These are phyloP conservation scores for Epinephelus coioides DNA, from an alignment of 2,797 vertebrate species.

Conservation along the genomic window DNA sequence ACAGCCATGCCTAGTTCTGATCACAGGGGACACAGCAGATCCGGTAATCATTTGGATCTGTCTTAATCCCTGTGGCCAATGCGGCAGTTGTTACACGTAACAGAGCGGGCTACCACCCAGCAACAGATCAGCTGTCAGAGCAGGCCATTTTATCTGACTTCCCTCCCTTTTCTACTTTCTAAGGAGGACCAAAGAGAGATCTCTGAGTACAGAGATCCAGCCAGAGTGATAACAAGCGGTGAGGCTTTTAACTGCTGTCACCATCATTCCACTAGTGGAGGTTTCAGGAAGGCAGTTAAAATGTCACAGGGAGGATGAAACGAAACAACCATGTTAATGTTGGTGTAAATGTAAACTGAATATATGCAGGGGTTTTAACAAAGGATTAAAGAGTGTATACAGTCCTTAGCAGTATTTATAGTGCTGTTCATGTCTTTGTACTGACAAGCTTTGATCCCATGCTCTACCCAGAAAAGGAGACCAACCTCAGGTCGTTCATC, in stretches of 20 bases:
- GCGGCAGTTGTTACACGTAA: conserved; percentile 68
- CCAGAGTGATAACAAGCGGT: conserved; percentile 69
- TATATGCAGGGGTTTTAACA: conserved; percentile 33
- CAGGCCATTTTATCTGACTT: conserved; percentile 73
- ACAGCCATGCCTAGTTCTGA: conserved; percentile 50
- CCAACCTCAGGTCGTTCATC: conserved; percentile 94
- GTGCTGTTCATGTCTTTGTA: background rate
- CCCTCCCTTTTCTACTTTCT: conserved; percentile 67
- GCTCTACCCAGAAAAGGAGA: conserved; percentile 93
- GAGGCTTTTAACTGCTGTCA: conserved; percentile 74
- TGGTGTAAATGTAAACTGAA: conserved; percentile 35
- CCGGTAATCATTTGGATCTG: conserved; percentile 71
- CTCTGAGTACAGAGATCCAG: conserved; percentile 71
- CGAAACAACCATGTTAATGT: conserved; percentile 51
- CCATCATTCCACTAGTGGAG: conserved; percentile 56
- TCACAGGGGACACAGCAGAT: conserved; percentile 61
- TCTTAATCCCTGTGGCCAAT: conserved; percentile 67
- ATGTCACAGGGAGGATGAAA: conserved; percentile 60
- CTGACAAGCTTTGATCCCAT: conserved; percentile 48
- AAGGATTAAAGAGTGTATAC: conserved; percentile 4
- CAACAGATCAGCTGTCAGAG: conserved; percentile 78
- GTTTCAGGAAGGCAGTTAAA: conserved; percentile 61
- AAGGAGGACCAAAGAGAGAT: conserved; percentile 42
- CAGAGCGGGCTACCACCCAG: conserved; percentile 62
- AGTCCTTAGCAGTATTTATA: no score